Base-by-base conservation (phyloP, 2,113 vertebrate species). In the Corythaeola cristata region DNA sequence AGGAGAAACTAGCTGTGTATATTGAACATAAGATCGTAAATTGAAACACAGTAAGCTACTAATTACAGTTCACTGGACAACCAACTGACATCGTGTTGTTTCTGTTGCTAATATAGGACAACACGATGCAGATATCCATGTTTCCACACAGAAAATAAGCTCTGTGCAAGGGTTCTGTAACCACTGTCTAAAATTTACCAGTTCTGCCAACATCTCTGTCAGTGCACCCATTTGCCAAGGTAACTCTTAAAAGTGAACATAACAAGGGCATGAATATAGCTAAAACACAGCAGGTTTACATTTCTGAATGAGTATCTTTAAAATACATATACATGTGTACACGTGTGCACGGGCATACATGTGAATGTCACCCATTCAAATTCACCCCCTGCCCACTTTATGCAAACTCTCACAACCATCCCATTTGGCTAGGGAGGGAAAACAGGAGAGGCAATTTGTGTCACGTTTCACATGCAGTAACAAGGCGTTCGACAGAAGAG, bases 301-400 rank as follows among this genome's bases (percentile, higher is more conserved):
- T 32, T 39, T n/a, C 60, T 15, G 9, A 41, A 69, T 1, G 2
- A 35, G 12, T 15, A 62, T 52, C 39, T 50, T 8, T 32, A 23
- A 85, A 35, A 73, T 17, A 62, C 15, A 23, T 15, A 13, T 9
- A 27, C 3, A 9, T 10, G 41, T 15, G 23, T 41, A 30, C n/a
- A 37, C 3, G 12, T 4, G 12, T 21, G 21, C 55, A 60, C 1
- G 0, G 18, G 45, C 24, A 20, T 4, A 8, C 11, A 11, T 1
- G 15, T 26, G 16, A 44, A 44, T 4, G 27, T 14, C 4, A 16
- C 12, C 33, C 81, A 7, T 35, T 45, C 18, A 33, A 64, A 88
- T 20, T 56, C 23, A 8, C 60, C 47, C 44, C 73, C 68, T 66
- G 50, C 30, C 58, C 33, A 15, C 56, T 30, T 39, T 3, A 55